Base-by-base conservation (phyloP, 2,888 invertebrate species). In the Cepaea hortensis region DNA sequence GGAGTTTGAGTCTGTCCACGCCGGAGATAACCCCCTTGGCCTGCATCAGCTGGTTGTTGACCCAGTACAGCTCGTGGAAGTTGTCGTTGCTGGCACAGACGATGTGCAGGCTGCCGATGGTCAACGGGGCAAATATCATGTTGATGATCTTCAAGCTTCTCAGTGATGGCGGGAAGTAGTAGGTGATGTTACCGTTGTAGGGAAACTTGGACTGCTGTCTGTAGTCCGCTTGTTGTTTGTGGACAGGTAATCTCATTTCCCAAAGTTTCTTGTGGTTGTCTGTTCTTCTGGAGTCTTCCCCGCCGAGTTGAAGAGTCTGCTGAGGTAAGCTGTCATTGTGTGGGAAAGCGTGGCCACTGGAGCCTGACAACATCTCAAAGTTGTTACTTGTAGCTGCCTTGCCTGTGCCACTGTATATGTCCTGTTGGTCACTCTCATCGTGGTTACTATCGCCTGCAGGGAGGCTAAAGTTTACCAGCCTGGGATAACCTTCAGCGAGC, bases 171-270 rank as follows among this genome's bases (percentile, higher is more conserved):
- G 50, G 50, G 15, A 76, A 50, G 50, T 76, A 76, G 48, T 20
- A 76, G 50, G 75, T 76, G 18, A 76, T 76, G 48, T 50, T 76
- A 4, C 75, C 75, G 4, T 76, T 76, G 75, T 76, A 76, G 2
- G 50, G 75, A 20, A 76, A 76, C 3, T 15, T 3, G 13, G 73
- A 73, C 20, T 7, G 7, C 68, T 20, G n/a, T 23, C 3, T 23
- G n/a, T n/a, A 3, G 9, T n/a, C 5, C 5, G 35, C 9, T 23
- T 3, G 48, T 18, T 13, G 20, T 20, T 48, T 20, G 20, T 0
- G 7, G 50, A 73, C 13, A 18, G 50, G 50, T 50, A 50, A 50
- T 11, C 13, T 50, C 11, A 7, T 73, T 73, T 7, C 3, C 3
- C 6, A 5, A 11, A 1, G 2, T 35, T 7, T 7, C 5, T 46